Base-by-base conservation (phyloP, 1,140 invertebrate species). In the Hirudo medicinalis region DNA sequence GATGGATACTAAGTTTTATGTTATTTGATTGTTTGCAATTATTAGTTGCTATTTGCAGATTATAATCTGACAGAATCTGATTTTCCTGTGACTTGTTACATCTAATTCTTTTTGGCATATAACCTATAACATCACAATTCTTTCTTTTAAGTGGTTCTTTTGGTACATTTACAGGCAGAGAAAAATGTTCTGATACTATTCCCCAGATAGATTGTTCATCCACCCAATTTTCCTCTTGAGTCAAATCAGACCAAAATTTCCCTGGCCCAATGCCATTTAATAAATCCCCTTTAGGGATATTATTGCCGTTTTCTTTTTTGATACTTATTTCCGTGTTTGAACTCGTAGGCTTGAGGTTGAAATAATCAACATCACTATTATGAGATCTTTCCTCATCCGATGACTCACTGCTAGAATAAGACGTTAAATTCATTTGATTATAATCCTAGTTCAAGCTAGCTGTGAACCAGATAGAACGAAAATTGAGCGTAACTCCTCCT, bases 371-470 rank as follows among this genome's bases (percentile, higher is more conserved):
- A 13, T 13, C 57, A 63, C 57, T n/a, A 11, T 63, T 20, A 63
- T 63, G 22, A 63, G 22, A 25, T 5, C 57, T 8, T 25, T 32
- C 29, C 8, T 63, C 57, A 63, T 63, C 29, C 29, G 57, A 63
- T n/a, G 57, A 63, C 11, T 63, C 57, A 63, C 22, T 25, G 19
- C 57, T 22, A 25, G 57, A 63, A 63, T 63, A 63, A 63, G 22
- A 25, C 22, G 57, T 63, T n/a, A 63, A 63, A 11, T 63, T 63
- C 57, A 63, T 63, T 32, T 63, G 4, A 49, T 17, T 49, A 17
- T 40, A 40, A 40, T 3, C 6, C 32, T 36, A 36, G 32, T 36
- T 36, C 32, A 36, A 36, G 32, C 32, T 6, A 36, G 6, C 32
- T 3, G 6, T 36, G 6, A n/a, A n/a, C n/a, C 40, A 6, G 40